Conservation (phyloP, 1,140 invertebrate genomes). For the Oedothorax gibbosus region DNA sequence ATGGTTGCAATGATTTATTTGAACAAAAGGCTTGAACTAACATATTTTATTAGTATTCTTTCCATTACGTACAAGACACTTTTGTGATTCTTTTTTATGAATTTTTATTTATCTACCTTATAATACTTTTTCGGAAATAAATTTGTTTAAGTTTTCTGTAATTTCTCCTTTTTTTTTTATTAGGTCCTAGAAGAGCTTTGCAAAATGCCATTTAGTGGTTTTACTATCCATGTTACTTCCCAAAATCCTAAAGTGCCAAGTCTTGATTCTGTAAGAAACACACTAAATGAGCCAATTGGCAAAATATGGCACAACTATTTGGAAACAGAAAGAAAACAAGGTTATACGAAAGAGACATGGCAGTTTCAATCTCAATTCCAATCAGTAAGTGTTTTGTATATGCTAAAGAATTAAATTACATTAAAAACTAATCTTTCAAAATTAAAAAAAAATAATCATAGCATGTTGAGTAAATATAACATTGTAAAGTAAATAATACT, state of each 20-base stretch:
- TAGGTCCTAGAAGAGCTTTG: constrained; percentile 77
- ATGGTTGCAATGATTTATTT: too few relatives aligned
- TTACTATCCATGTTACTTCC: constrained; percentile 14
- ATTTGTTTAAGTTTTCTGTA: not conserved
- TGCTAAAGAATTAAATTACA: too few relatives aligned
- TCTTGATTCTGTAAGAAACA: constrained; percentile 80
- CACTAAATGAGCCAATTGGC: constrained; percentile 86
- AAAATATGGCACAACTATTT: constrained; percentile 92
- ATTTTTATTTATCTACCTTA: too few relatives aligned
- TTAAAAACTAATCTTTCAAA: too few relatives aligned
- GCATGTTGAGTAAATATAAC: not conserved
- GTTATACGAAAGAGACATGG: constrained; percentile 79
- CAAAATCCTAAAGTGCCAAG: constrained; percentile 70
- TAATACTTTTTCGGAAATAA: too few relatives aligned
- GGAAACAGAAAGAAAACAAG: constrained; percentile 86
- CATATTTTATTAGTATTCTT: too few relatives aligned
- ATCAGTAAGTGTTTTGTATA: constrained; percentile 72
- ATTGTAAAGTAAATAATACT: too few relatives aligned
- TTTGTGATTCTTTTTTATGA: too few relatives aligned
- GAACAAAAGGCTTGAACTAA: too few relatives aligned
- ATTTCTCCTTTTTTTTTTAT: constrained; percentile 5
- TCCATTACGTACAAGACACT: too few relatives aligned
- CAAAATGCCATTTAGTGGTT: constrained; percentile 79
- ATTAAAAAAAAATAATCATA: not conserved
- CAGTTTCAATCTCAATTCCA: constrained; percentile 95